Conservation (phyloP, 2,888 invertebrate species). For the Drosophila lacicola region DNA sequence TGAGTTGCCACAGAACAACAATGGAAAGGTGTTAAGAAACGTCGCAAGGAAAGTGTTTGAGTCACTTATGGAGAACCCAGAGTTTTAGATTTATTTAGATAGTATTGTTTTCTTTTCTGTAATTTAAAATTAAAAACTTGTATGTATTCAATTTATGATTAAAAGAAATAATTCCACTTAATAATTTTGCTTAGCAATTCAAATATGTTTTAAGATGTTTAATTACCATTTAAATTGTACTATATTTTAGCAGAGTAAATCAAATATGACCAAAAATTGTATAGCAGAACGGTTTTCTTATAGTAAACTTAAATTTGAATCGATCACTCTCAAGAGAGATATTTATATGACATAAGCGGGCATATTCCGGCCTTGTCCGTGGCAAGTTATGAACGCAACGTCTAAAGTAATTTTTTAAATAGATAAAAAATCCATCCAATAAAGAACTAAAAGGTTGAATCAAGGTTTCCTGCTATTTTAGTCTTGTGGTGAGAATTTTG, state of each 20-base stretch:
- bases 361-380: too few species aligned
- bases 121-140: conserved; percentile 1
- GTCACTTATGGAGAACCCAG: conserved; percentile 18
- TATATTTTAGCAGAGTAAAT: neutral
- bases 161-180: neutral
- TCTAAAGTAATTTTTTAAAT: too few species aligned
- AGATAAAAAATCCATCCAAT: too few species aligned
- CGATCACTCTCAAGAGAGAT: too few species aligned
- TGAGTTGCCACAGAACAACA: conserved; percentile 67
- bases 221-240: neutral
- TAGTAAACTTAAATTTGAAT: too few species aligned
- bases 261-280: neutral
- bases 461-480: too few species aligned
- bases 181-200: neutral
- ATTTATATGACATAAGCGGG: too few species aligned
- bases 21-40: conserved; percentile 69
- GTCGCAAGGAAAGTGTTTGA: conserved; percentile 56
- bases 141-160: conserved; percentile 8
- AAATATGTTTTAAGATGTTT: neutral
- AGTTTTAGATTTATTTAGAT: conserved; percentile 6
- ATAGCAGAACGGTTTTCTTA: too few species aligned
- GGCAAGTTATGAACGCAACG: too few species aligned
- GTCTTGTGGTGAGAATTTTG: too few species aligned
- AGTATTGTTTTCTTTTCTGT: neutral
- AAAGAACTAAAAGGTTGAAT: too few species aligned